Evolutionary conservation across 1,140 invertebrate genomes (phyloP).

Genomic region (Proctacanthus coquilletti): DNA sequence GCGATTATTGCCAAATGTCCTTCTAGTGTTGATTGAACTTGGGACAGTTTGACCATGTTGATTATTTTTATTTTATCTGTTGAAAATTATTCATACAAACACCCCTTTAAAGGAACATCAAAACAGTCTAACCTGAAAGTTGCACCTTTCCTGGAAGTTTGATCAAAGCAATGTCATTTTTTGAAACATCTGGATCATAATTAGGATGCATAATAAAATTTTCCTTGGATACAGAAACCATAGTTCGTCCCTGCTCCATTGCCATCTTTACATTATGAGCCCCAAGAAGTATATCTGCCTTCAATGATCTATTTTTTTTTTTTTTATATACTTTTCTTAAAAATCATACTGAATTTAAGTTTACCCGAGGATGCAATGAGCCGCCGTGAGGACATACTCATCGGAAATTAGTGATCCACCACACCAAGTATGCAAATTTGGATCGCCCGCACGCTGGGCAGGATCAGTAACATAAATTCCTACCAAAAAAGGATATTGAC

Average conservation of each 20-base stretch:
- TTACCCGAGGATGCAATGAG: slow-evolving; percentile 12
- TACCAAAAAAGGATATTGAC: too few species aligned
- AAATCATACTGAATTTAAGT: slow-evolving; percentile 5
- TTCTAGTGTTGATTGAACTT: slow-evolving; percentile 8
- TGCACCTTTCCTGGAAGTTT: slow-evolving; percentile 6
- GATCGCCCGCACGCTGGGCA: too few species aligned
- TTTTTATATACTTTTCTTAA: slow-evolving; percentile 8
- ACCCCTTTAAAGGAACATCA: not conserved
- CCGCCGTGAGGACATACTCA: slow-evolving; percentile 11
- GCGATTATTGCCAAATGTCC: slow-evolving; percentile 8
- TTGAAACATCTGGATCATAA: slow-evolving; percentile 10
- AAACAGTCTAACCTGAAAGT: not conserved
- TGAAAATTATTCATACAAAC: not conserved
- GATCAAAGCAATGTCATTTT: slow-evolving; percentile 15
- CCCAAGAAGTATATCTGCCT: not conserved
- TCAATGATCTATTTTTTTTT: not conserved
- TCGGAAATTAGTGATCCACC: slow-evolving; percentile 1
- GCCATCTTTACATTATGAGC: slow-evolving; percentile 6
- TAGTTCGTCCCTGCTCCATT: slow-evolving; percentile 2
- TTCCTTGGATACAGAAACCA: not conserved
- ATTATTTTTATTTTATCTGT: slow-evolving; percentile 8
- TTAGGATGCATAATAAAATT: slow-evolving; percentile 8
- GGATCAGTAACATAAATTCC: too few species aligned
- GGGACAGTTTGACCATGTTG: slow-evolving; percentile 4
- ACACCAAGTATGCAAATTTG: too few species aligned